phyloP scores from a whole-genome alignment of 2,797 vertebrate species.

The Rhabdomys pumilio region DNA sequence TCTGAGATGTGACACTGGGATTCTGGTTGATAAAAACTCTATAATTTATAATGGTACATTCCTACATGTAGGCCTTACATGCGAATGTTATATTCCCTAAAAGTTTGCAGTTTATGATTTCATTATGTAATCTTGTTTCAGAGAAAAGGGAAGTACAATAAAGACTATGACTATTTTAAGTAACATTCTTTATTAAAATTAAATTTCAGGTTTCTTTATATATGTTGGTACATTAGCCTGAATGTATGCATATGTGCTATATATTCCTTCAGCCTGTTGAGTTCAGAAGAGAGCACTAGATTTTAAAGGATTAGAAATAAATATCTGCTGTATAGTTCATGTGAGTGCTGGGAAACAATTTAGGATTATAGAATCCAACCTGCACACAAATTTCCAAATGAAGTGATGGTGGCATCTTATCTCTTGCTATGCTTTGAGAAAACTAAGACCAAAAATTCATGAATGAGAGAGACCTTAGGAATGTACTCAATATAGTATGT shows the following conservation, averaged over 20 bases:
- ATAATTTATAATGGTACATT: neutral
- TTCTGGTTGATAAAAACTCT: neutral
- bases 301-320: neutral
- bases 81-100: neutral
- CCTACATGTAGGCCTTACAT: neutral
- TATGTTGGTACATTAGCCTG: neutral
- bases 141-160: neutral
- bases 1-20: neutral
- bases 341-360: neutral
- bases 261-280: neutral
- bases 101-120: neutral
- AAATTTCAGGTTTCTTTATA: neutral
- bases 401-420: neutral
- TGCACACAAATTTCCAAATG: neutral
- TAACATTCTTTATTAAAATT: neutral
- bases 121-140: no score
- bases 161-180: neutral
- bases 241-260: neutral
- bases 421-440: neutral
- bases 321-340: neutral
- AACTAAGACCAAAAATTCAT: neutral
- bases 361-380: neutral
- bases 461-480: neutral
- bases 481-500: neutral
- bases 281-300: neutral